Conservation (phyloP, 2,888 invertebrate genomes). For the Caenorhabditis virilis region DNA sequence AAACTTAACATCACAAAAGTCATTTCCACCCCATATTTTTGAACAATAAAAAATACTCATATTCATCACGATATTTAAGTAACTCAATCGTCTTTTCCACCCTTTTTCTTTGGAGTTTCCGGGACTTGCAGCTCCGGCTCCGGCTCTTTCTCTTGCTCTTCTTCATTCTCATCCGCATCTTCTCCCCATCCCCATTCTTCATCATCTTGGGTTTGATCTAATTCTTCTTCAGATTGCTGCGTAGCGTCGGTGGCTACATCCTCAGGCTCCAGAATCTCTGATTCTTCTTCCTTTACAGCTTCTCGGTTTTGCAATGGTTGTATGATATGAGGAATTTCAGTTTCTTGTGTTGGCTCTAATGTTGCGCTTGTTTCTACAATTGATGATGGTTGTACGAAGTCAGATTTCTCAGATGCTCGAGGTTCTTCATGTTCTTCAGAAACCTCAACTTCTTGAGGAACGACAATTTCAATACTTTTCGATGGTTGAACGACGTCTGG, state of each 20-base stretch:
- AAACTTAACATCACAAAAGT: neutral
- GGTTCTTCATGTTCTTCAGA: too few species aligned
- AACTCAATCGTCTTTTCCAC: slow-evolving; percentile 15
- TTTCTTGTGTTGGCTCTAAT: neutral
- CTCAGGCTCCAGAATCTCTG: neutral
- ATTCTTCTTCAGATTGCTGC: slow-evolving; percentile 1
- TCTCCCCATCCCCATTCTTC: slow-evolving; percentile 8
- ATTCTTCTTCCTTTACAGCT: neutral
- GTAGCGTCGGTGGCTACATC: neutral
- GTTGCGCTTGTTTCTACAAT: neutral
- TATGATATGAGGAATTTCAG: neutral
- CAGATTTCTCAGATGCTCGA: neutral
- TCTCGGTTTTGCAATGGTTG: neutral
- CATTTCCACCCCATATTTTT: too few species aligned
- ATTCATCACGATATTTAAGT: neutral
- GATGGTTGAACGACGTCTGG: too few species aligned
- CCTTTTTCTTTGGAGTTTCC: slow-evolving; percentile 8
- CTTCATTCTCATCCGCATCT: neutral
- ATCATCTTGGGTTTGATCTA: slow-evolving; percentile 11
- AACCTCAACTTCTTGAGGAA: too few species aligned
- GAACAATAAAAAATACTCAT: neutral
- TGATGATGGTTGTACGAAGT: neutral
- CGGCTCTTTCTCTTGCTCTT: slow-evolving; percentile 8
- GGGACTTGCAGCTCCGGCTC: neutral
- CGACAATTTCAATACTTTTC: too few species aligned